These are phyloP conservation scores for Dryomyza anilis DNA, from an alignment of 2,888 invertebrate genomes.

Conservation along the genomic window DNA sequence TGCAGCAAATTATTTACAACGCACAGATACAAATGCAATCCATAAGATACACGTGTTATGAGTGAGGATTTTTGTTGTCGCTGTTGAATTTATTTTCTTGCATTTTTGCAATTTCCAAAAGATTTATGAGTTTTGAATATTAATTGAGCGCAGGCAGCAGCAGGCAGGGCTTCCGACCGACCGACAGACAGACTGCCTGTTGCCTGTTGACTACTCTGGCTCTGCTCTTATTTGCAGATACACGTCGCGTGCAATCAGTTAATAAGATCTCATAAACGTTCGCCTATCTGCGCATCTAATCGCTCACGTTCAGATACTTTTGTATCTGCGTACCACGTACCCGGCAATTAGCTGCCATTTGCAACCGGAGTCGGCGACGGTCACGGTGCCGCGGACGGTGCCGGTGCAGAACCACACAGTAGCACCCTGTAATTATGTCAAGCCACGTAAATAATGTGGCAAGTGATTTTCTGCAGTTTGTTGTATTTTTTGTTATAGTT, in stretches of 20 bases:
- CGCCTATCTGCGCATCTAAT: constrained; percentile 40
- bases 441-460: background rate
- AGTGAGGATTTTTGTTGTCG: too few relatives aligned
- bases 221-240: constrained; percentile 17
- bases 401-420: background rate
- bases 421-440: constrained; percentile 27
- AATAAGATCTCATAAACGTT: constrained; percentile 53
- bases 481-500: too few relatives aligned
- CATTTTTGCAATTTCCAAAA: too few relatives aligned
- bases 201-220: background rate
- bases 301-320: constrained; percentile 41
- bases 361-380: background rate
- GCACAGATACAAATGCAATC: too few relatives aligned
- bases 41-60: too few relatives aligned
- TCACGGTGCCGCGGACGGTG: background rate
- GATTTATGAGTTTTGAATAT: constrained; percentile 29
- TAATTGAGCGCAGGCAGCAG: constrained; percentile 19
- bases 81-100: too few relatives aligned
- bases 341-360: constrained; percentile 19
- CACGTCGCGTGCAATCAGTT: constrained; percentile 46
- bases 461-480: too few relatives aligned
- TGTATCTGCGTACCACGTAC: background rate
- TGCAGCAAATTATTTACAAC: too few relatives aligned
- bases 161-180: too few relatives aligned
- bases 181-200: background rate